Percentiles rank a stretch among this genome's conserved stretches.
phyloP scores from a whole-genome alignment of 37 sponge, comb jelly and placozoan genomes.

The Theonella swinhoei region DNA sequence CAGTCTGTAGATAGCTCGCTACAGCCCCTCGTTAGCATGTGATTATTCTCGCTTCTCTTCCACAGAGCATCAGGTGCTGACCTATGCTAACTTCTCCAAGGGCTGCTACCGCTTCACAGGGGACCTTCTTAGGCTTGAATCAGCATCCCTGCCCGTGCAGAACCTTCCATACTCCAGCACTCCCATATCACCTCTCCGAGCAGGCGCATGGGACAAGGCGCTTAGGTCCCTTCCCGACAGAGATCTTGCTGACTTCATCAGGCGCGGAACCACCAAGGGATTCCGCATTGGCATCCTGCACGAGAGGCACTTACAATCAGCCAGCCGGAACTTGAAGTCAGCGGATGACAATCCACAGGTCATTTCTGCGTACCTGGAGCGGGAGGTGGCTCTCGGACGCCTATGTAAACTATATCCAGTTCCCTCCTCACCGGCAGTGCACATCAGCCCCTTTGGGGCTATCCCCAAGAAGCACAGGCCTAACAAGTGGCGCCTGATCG shows the following conservation, averaged over 20 bases:
- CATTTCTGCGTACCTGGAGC: background rate
- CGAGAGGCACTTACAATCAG: background rate
- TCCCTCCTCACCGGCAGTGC: background rate
- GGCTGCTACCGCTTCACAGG: background rate
- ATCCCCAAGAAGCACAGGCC: conserved; percentile 1
- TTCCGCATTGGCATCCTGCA: background rate
- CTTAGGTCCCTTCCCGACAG: background rate
- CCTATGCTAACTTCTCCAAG: background rate
- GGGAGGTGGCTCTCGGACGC: background rate
- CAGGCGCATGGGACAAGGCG: background rate
- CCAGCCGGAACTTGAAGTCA: background rate
- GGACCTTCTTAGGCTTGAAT: background rate
- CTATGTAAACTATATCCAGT: background rate
- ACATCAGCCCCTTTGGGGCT: background rate
- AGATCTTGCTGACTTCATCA: background rate
- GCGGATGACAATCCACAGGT: background rate
- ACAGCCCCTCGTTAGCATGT: background rate
- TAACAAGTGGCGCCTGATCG: too few species aligned
- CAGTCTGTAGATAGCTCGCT: too few species aligned
- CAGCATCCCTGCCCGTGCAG: background rate
- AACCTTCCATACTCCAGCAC: background rate
- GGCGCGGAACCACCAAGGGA: background rate
- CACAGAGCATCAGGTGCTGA: too few species aligned
- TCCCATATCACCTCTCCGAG: too few species aligned
- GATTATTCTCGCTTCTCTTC: background rate